Percentiles rank a stretch among this genome's conserved stretches.
Conservation (phyloP, 2,888 invertebrate species). For the Acleris sparsana region DNA sequence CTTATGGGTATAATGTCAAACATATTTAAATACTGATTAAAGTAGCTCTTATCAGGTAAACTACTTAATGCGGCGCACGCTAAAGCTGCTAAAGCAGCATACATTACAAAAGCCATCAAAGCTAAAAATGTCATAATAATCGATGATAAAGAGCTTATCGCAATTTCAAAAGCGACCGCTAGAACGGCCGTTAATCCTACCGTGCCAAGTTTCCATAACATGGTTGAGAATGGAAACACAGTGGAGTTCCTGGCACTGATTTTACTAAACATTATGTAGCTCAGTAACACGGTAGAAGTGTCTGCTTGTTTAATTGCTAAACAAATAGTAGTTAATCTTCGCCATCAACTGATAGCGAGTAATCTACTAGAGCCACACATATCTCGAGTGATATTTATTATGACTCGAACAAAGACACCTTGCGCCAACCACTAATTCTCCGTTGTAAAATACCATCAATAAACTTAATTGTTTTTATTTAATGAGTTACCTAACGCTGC, state of each 20-base stretch:
- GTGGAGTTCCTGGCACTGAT: no score
- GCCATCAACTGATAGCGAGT: constrained; percentile 67
- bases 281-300: constrained; percentile 60
- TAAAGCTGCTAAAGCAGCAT: constrained; percentile 22
- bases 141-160: constrained; percentile 33
- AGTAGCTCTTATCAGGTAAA: constrained; percentile 20
- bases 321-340: constrained; percentile 79
- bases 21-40: constrained; percentile 11
- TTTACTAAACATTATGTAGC: no score
- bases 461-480: constrained; percentile 65
- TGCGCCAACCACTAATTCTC: constrained; percentile 62
- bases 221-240: no score
- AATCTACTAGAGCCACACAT: constrained; percentile 65
- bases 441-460: constrained; percentile 59
- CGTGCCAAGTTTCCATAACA: constrained; percentile 33
- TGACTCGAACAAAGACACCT: constrained; percentile 47
- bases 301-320: constrained; percentile 56
- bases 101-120: constrained; percentile 28
- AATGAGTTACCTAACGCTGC: constrained; percentile 48
- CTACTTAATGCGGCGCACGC: constrained; percentile 13
- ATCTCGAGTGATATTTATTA: constrained; percentile 59
- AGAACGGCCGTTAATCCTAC: constrained; percentile 43
- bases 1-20: not conserved
- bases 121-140: constrained; percentile 34
- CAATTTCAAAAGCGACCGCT: constrained; percentile 33